Percentiles rank a stretch among this genome's conserved stretches.
These are phyloP conservation scores for Drosophila watanabei DNA, from an alignment of 1,140 invertebrate species.

Conservation along the genomic window DNA sequence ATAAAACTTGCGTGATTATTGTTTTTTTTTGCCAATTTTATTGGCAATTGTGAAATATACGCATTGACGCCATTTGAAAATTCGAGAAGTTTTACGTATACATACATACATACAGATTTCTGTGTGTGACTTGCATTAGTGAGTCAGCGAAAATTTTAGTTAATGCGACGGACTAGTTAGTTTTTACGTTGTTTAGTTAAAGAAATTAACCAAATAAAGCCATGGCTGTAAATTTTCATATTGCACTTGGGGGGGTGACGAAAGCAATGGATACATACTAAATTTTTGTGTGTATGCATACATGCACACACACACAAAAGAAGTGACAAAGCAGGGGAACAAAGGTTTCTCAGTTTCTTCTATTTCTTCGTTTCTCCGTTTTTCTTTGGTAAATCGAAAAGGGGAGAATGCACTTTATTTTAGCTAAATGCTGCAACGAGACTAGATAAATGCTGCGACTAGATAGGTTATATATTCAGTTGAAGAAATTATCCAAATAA, in stretches of 20 bases:
- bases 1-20: conserved; percentile 20
- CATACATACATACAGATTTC: background rate
- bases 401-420: no score
- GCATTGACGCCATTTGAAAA: conserved; percentile 21
- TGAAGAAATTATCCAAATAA: no score
- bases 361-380: conserved; percentile 16
- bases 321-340: conserved; percentile 35
- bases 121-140: background rate
- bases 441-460: no score
- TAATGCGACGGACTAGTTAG: background rate
- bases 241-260: conserved; percentile 10
- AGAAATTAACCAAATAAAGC: background rate
- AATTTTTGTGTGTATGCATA: background rate
- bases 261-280: conserved; percentile 25
- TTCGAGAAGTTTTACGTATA: conserved; percentile 14
- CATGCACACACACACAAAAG: background rate
- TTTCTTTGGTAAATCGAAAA: background rate
- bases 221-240: conserved; percentile 22
- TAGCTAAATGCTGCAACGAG: no score
- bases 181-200: background rate
- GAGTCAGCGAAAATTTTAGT: background rate
- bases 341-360: conserved; percentile 37
- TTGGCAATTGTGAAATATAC: conserved; percentile 34
- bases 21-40: conserved; percentile 23
- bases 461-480: no score